Evolutionary conservation across 2,888 invertebrate genomes (phyloP), one percentile per base, ranked within the genome.

Genomic region (Eurytoma californica): DNA sequence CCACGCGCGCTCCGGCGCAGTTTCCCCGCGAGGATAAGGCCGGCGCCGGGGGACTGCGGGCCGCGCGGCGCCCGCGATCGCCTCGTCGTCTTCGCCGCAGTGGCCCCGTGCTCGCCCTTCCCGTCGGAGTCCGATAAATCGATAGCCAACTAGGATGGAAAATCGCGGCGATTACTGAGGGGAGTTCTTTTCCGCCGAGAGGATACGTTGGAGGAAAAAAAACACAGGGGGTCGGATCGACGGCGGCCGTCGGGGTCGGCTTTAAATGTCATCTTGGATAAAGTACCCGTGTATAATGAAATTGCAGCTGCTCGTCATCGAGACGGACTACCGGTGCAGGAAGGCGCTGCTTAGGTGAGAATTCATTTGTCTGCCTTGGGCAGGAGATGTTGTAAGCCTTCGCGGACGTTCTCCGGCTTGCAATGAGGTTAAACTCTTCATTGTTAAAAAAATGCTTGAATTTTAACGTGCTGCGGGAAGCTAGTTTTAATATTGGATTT

Each of bases 281-380:
- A 57, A 65, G 82, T 85, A 86, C 60, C 81, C 85, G 77, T 89
- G 87, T 86, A 89, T 87, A 86, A 89, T 89, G 89, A 89, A 89
- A 88, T 87, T 89, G 79, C 89, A 89, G 86, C 80, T 89, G 82
- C 84, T 89, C 72, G 89, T 89, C 77, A 88, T 89, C 82, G 88
- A 89, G 84, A 89, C 89, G 79, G 88, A 89, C 84, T 87, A 89
- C 82, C 87, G 88, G 78, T 89, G 89, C 88, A 87, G 88, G 85
- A 89, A 89, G 83, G 89, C 89, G 61, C 83, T 88, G 82, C 85
- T 89, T 82, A 89, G 89, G 89, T 89, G 82, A 88, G 79, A n/a
- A 20, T 20, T 24, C 3, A 58, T 24, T 58, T 58, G 20, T 20
- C 12, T 58, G 18, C 13, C 58, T 13, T 20, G 7, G 57, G 28